Evolutionary conservation across 2,888 invertebrate species (phyloP).

Genomic region (Proisotoma minuta): DNA sequence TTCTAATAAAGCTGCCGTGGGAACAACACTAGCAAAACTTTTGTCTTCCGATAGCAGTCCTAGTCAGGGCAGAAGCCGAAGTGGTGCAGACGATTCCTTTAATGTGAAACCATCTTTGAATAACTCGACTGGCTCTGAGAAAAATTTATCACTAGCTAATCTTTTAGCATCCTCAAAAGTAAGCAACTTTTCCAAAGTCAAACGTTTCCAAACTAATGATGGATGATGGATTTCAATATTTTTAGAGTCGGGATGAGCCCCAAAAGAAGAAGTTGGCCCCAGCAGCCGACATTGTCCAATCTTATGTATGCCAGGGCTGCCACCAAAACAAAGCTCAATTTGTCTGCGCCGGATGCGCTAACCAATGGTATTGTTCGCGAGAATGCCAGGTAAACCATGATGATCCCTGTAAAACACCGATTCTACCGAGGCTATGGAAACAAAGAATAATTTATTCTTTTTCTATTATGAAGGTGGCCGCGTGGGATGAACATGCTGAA

Average conservation of each 20-base stretch:
- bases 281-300: constrained; percentile 50
- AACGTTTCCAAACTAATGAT: neutral
- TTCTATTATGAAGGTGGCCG: constrained; percentile 61
- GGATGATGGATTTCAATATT: no score
- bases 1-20: constrained; percentile 13
- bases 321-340: constrained; percentile 74
- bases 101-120: constrained; percentile 4
- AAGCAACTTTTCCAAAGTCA: neutral
- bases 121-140: constrained; percentile 22
- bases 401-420: no score
- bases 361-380: constrained; percentile 91
- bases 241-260: constrained; percentile 32
- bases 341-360: constrained; percentile 83
- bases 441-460: neutral
- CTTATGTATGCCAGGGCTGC: constrained; percentile 81
- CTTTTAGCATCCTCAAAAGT: constrained; percentile 56
- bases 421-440: no score
- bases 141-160: constrained; percentile 53
- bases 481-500: constrained; percentile 84
- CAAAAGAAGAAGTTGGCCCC: constrained; percentile 37
- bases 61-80: constrained; percentile 4
- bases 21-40: constrained; percentile 41
- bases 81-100: neutral
- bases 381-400: constrained; percentile 83
- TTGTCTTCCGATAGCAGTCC: constrained; percentile 35